Base-by-base conservation (phyloP, 2,797 vertebrate genomes). In the Falco concolor region DNA sequence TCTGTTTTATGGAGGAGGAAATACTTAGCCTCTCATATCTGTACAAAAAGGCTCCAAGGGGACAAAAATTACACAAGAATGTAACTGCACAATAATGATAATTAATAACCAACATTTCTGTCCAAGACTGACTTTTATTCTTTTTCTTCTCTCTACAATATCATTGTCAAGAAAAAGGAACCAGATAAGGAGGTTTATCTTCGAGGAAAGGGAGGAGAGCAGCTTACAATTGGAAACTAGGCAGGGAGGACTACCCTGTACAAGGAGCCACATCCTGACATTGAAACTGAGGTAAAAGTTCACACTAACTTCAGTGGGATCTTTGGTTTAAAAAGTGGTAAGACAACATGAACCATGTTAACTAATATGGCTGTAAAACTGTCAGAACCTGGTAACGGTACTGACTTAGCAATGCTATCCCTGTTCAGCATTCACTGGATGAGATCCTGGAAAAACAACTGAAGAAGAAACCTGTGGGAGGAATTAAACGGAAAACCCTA, bases 141-240 rank as follows among this genome's bases (percentile, higher is more conserved):
- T 93, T 94, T 96, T 96, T 95, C 65, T 95, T 93, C 73, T 94
- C 73, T 82, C 87, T 91, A 86, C 61, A 93, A 36, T 84, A 93
- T 91, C 63, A 91, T 94, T 95, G 84, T 95, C 76, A 89, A 92
- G 84, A 81, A 93, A 94, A 95, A 96, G 93, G 93, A 96, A 97
- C 92, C 59, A 93, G 96, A 96, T 96, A 97, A 96, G 92, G 70
- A 89, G 79, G 84, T 97, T 97, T 96, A 97, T 96, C 95, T 96
- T 86, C 91, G 24, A 95, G 96, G 96, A 97, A 97, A 97, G 95
- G 96, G 96, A 97, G 96, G 96, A 96, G 96, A 94, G 79, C 87
- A 73, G 69, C 2, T 47, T 84, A 96, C 93, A 97, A 97, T 96
- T 93, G 87, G 92, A 81, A 88, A 93, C 73, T 23, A 94, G 57